Evolutionary conservation across 2,888 invertebrate genomes (phyloP).

Genomic region (Eupithecia insigniata): DNA sequence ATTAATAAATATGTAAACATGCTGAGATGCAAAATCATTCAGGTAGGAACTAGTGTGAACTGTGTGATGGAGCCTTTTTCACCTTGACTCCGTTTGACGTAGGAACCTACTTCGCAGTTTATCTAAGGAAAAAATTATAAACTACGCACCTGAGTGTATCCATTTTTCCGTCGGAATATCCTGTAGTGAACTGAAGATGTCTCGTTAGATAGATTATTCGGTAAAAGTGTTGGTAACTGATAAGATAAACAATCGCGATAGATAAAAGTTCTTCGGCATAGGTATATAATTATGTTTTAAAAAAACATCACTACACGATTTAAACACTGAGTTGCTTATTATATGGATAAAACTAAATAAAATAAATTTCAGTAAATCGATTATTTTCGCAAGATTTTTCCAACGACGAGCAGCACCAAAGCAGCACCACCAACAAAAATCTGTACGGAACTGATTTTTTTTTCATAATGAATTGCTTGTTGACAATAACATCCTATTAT

Average conservation of each 20-base stretch:
- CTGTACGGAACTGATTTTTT: neutral
- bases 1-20: constrained; percentile 9
- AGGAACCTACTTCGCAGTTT: constrained; percentile 31
- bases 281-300: neutral
- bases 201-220: constrained; percentile 29
- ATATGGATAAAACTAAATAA: neutral
- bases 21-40: constrained; percentile 12
- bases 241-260: constrained; percentile 31
- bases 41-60: constrained; percentile 6
- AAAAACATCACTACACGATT: neutral
- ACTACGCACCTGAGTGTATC: constrained; percentile 63
- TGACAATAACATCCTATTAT: neutral
- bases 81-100: constrained; percentile 62
- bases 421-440: neutral
- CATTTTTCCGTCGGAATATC: constrained; percentile 49
- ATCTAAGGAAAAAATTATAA: constrained; percentile 22
- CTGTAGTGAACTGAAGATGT: constrained; percentile 11
- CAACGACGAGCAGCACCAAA: neutral
- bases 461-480: neutral
- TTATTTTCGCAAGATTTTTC: neutral
- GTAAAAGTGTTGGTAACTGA: constrained; percentile 17
- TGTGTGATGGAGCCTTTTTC: constrained; percentile 36
- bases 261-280: neutral
- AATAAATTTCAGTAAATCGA: neutral
- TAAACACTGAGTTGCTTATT: neutral